phyloP scores from a whole-genome alignment of 2,113 vertebrate species.

The Natator depressus region DNA sequence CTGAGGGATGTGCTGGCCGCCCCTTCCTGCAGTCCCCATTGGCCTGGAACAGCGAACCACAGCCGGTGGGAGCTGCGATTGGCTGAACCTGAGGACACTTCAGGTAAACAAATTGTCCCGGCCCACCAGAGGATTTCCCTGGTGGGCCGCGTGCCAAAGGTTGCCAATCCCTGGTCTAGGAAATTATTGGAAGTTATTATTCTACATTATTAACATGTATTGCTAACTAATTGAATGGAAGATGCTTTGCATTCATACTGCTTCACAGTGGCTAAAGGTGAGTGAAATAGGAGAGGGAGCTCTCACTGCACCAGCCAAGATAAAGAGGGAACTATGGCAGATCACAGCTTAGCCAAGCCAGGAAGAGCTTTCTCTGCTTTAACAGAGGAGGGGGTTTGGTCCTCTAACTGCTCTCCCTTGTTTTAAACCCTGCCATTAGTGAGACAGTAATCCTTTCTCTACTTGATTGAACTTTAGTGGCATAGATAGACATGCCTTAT shows the following conservation, averaged over 20 bases:
- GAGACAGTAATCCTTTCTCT: neutral
- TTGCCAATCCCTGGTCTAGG: neutral
- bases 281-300: neutral
- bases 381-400: neutral
- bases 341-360: neutral
- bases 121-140: too few relatives aligned
- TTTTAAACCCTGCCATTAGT: neutral
- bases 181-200: neutral
- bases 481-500: neutral
- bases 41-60: too few relatives aligned
- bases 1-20: too few relatives aligned
- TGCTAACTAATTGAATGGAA: neutral
- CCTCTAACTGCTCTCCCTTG: neutral
- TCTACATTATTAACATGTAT: neutral
- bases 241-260: neutral
- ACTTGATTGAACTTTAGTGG: neutral
- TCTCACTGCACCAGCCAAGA: neutral
- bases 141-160: too few relatives aligned
- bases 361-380: neutral
- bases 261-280: neutral
- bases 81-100: too few relatives aligned
- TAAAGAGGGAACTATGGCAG: neutral
- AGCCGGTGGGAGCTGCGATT: too few relatives aligned
- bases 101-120: too few relatives aligned
- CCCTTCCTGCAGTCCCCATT: too few relatives aligned